Percentiles rank a stretch among this genome's conserved stretches.
Conservation (phyloP, 2,797 vertebrate genomes). For the Hydrolagus colliei region DNA sequence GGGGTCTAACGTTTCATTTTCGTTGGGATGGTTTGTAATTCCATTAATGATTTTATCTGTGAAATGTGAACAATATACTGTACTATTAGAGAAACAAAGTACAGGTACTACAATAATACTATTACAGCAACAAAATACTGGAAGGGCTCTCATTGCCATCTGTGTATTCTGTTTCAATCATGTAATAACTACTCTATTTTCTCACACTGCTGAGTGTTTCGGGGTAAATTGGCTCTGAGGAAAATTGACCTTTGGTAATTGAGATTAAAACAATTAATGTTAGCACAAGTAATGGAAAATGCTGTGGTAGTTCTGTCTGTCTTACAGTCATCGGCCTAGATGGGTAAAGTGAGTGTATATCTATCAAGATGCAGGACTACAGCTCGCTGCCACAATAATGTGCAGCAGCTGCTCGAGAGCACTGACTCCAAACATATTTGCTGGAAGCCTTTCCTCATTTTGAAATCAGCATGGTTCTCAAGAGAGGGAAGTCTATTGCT, state of each 20-base stretch:
- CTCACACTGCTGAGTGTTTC: not conserved
- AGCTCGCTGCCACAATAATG: not conserved
- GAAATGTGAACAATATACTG: not conserved
- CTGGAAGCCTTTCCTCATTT: not conserved
- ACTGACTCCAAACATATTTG: not conserved
- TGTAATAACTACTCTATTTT: slow-evolving; percentile 10
- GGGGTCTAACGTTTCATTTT: not conserved
- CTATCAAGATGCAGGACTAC: not conserved
- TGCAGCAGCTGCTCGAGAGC: not conserved
- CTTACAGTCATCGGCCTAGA: too few species aligned
- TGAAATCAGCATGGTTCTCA: slow-evolving; percentile 6
- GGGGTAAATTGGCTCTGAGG: not conserved
- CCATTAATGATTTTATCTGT: not conserved
- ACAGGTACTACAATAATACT: too few species aligned
- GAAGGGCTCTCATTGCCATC: not conserved
- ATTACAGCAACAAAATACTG: not conserved
- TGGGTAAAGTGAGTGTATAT: not conserved
- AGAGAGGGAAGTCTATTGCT: not conserved
- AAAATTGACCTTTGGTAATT: not conserved
- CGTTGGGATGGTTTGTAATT: not conserved
- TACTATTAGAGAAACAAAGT: not conserved
- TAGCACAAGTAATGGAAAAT: not conserved
- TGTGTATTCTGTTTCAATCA: not conserved
- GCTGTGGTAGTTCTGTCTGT: not conserved
- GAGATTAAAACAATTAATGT: not conserved